phyloP scores from a whole-genome alignment of 2,888 invertebrate species.

The Seira musarum region DNA sequence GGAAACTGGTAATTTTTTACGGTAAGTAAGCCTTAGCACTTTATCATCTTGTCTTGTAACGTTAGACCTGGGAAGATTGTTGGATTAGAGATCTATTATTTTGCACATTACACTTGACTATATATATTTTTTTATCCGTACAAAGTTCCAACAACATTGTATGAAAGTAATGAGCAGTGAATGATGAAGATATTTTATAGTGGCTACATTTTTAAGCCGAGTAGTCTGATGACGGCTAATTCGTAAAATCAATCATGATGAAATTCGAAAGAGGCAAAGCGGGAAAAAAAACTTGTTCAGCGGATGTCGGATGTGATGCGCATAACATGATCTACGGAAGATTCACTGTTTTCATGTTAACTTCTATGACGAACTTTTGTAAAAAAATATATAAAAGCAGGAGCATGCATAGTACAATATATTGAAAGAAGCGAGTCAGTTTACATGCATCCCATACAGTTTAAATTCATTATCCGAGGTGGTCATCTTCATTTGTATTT shows the following conservation, averaged over 20 bases:
- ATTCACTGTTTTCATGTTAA: too few species aligned
- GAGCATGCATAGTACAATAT: too few species aligned
- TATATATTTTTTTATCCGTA: not conserved
- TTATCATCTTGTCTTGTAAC: not conserved
- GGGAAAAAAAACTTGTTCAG: slow-evolving; percentile 19
- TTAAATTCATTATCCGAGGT: not conserved
- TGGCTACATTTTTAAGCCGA: not conserved
- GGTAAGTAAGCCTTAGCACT: not conserved
- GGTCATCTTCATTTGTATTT: slow-evolving; percentile 12
- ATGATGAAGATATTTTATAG: not conserved
- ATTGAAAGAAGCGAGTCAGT: too few species aligned
- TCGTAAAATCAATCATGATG: slow-evolving; percentile 32
- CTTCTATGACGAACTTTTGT: too few species aligned
- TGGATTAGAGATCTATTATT: too few species aligned
- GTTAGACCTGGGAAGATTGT: not conserved
- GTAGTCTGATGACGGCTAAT: not conserved
- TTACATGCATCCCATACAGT: too few species aligned
- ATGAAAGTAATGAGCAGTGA: too few species aligned
- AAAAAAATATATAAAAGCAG: too few species aligned
- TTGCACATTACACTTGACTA: too few species aligned
- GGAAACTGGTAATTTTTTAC: too few species aligned
- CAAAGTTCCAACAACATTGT: not conserved
- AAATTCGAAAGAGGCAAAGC: slow-evolving; percentile 4
- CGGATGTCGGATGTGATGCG: slow-evolving; percentile 13
- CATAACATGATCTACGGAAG: not conserved